Evolutionary conservation across 2,113 vertebrate genomes (phyloP).

Genomic region (Gorsachius goisagi): DNA sequence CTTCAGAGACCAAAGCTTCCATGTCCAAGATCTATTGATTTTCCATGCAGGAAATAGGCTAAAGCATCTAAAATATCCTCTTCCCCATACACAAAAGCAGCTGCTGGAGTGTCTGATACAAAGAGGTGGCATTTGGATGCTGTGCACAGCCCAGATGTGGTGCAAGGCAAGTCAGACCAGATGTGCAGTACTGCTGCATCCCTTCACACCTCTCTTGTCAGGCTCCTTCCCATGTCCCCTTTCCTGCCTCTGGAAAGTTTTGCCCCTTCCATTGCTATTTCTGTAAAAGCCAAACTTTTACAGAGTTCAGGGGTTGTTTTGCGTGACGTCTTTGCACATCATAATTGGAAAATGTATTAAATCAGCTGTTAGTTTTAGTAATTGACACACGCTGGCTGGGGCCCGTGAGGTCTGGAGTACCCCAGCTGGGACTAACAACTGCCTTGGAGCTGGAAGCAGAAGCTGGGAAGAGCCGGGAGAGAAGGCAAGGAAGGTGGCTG

Average conservation of each 20-base stretch:
- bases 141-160: background rate
- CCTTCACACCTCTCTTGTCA: background rate
- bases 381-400: background rate
- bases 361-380: background rate
- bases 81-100: background rate
- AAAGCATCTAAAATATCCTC: background rate
- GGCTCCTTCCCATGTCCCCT: background rate
- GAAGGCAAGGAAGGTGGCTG: background rate
- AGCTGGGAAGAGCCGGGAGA: background rate
- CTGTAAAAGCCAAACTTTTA: background rate
- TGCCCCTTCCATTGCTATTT: background rate
- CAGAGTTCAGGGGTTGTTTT: background rate
- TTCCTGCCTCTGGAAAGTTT: background rate
- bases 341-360: slow-evolving; percentile 53
- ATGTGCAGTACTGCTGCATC: background rate
- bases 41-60: background rate
- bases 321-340: background rate
- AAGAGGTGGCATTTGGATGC: background rate
- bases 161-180: background rate
- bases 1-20: background rate
- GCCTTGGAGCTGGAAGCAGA: background rate
- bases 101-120: background rate
- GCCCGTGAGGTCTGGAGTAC: background rate
- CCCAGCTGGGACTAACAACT: background rate
- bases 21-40: background rate